A percentile compares a stretch with the other conserved stretches of the same genome.
These are phyloP conservation scores for Crossaster papposus DNA, from an alignment of 53 echinoderm and acorn worm genomes.

Conservation along the genomic window DNA sequence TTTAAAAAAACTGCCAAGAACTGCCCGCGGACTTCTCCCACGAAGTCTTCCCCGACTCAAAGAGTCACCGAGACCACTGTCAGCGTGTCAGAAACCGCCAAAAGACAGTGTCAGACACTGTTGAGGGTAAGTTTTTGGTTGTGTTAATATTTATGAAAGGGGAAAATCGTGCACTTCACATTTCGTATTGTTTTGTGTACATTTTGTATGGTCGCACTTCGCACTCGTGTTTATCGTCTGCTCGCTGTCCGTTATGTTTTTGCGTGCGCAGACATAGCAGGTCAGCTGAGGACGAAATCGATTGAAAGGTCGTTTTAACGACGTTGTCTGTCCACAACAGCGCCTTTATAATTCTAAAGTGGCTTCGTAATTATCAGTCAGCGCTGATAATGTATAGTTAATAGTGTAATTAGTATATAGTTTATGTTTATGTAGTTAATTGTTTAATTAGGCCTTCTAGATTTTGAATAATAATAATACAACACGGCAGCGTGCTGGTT, in stretches of 20 bases:
- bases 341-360: background rate
- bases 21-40: conserved; percentile 19
- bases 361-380: background rate
- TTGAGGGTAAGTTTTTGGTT: conserved; percentile 37
- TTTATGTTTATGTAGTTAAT: too few species aligned
- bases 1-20: conserved; percentile 44
- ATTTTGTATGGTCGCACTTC: conserved; percentile 31
- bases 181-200: conserved; percentile 10
- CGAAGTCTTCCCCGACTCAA: conserved; percentile 28
- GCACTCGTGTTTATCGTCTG: conserved; percentile 20
- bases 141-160: conserved; percentile 8
- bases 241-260: background rate
- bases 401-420: too few species aligned
- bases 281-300: conserved; percentile 34
- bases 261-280: conserved; percentile 9
- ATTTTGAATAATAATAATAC: too few species aligned
- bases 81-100: background rate
- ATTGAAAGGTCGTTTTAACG: conserved; percentile 3
- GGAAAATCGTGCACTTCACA: background rate
- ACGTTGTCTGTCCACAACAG: conserved; percentile 29
- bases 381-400: too few species aligned
- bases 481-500: too few species aligned
- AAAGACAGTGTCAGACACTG: conserved; percentile 8
- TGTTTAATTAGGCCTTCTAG: background rate
- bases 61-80: background rate